phyloP scores from a whole-genome alignment of 2,797 vertebrate genomes.

The Scleropages formosus region DNA sequence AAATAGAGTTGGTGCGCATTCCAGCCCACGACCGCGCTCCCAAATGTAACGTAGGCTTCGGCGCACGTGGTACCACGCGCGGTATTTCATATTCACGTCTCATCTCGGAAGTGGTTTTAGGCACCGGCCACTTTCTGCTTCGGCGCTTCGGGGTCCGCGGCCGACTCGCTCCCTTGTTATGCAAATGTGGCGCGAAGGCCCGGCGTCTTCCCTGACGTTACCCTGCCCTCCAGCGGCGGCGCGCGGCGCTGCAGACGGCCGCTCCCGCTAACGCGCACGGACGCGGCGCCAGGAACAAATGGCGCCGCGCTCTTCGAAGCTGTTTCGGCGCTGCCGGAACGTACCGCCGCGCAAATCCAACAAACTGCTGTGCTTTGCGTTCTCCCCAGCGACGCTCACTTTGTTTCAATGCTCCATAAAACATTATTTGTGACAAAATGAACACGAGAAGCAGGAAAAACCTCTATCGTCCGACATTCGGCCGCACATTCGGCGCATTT shows the following conservation, averaged over 20 bases:
- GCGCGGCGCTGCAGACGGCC: background rate
- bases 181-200: background rate
- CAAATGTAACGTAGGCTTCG: background rate
- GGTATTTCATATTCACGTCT: background rate
- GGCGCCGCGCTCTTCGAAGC: background rate
- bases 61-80: background rate
- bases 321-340: background rate
- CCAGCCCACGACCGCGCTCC: background rate
- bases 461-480: too few species aligned
- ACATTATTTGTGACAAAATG: too few species aligned
- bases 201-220: background rate
- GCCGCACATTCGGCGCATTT: too few species aligned
- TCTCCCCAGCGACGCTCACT: too few species aligned
- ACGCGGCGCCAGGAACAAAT: too few species aligned
- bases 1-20: background rate
- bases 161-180: too few species aligned
- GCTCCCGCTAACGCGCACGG: background rate
- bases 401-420: too few species aligned
- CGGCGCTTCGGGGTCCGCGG: background rate
- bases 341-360: too few species aligned
- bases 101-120: background rate
- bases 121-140: background rate
- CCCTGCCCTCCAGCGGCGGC: slow-evolving; percentile 9
- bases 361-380: too few species aligned
- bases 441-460: too few species aligned